Conservation (phyloP, 2,113 vertebrate species). For the Pelvicachromis taeniatus region DNA sequence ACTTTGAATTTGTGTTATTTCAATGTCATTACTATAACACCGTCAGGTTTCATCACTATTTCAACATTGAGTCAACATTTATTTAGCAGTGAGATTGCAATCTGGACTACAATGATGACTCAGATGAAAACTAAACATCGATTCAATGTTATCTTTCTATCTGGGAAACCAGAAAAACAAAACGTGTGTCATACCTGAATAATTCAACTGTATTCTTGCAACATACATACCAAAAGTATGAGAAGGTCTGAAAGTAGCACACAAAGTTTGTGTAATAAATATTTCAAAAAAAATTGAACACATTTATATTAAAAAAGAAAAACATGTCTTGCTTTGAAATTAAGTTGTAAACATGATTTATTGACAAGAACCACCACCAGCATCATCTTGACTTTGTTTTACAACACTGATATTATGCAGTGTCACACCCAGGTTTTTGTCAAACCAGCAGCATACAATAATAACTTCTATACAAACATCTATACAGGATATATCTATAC, state of each 20-base stretch:
- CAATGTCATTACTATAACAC: neutral
- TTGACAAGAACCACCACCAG: slow-evolving; percentile 52
- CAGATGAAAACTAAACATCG: neutral
- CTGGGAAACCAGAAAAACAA: neutral
- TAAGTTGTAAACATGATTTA: slow-evolving; percentile 58
- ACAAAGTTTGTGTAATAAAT: neutral
- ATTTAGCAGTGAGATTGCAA: neutral
- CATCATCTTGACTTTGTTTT: slow-evolving; percentile 36
- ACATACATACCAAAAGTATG: neutral
- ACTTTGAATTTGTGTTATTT: neutral
- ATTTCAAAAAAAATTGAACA: neutral
- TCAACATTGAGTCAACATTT: neutral
- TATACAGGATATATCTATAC: slow-evolving; percentile 47
- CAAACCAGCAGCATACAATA: slow-evolving; percentile 42
- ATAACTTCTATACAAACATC: slow-evolving; percentile 64
- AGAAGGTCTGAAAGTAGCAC: neutral
- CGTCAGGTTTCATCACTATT: neutral
- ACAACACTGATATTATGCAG: slow-evolving; percentile 62
- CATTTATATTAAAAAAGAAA: neutral
- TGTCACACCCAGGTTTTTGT: slow-evolving; percentile 38
- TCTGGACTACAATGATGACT: neutral
- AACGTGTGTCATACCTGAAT: neutral
- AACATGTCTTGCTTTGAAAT: neutral
- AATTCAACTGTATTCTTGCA: neutral
- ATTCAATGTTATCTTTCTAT: neutral